Conservation (phyloP, 2,888 invertebrate species). For the Drosophila testacea region DNA sequence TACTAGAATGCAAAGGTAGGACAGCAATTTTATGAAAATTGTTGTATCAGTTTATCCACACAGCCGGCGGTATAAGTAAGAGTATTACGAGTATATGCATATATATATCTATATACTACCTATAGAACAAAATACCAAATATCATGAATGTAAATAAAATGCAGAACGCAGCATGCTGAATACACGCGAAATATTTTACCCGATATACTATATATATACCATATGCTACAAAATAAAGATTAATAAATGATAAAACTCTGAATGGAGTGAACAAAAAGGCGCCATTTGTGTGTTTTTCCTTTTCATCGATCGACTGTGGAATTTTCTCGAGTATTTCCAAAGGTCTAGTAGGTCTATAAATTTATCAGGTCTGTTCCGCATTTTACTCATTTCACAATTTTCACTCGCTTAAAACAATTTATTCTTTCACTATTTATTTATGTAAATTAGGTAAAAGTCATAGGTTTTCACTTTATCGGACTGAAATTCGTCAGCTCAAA, state of each 20-base stretch:
- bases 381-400: too few species aligned
- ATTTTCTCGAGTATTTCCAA: neutral
- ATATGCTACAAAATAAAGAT: slow-evolving; percentile 60
- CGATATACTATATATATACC: slow-evolving; percentile 47
- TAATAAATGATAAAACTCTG: slow-evolving; percentile 61
- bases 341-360: too few species aligned
- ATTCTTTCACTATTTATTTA: too few species aligned
- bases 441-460: too few species aligned
- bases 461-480: too few species aligned
- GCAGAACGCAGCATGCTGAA: slow-evolving; percentile 46
- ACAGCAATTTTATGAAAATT: slow-evolving; percentile 56
- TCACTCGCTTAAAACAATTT: too few species aligned
- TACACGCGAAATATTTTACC: slow-evolving; percentile 64
- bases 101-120: slow-evolving; percentile 41
- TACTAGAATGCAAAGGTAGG: slow-evolving; percentile 31
- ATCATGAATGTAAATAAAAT: slow-evolving; percentile 70
- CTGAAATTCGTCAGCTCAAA: too few species aligned
- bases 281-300: neutral
- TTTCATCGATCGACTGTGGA: neutral
- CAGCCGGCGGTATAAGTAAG: slow-evolving; percentile 22
- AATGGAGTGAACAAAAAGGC: slow-evolving; percentile 50
- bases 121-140: slow-evolving; percentile 38
- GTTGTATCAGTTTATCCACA: slow-evolving; percentile 31
- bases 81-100: slow-evolving; percentile 35
- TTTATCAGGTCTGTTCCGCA: too few species aligned